Evolutionary conservation across 2,113 vertebrate species (phyloP).

Genomic region (Neodontobutis hainanensis): DNA sequence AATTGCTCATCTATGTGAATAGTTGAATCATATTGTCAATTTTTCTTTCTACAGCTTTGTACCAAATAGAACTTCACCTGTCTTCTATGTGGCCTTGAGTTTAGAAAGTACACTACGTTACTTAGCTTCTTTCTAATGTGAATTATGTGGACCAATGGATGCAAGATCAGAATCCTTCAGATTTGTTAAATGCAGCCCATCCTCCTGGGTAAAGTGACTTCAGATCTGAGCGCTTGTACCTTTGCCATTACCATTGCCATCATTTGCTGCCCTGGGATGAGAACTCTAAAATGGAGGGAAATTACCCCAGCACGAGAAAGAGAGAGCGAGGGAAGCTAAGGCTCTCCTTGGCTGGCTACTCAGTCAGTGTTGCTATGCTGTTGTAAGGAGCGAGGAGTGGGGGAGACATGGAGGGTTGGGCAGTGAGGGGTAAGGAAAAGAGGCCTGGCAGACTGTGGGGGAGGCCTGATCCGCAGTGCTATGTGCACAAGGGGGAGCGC

Average conservation of each 20-base stretch:
- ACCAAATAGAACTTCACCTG: too few relatives aligned
- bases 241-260: constrained; percentile 15
- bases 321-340: constrained; percentile 33
- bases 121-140: constrained; percentile 30
- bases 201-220: constrained; percentile 16
- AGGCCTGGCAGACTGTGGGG: constrained; percentile 69
- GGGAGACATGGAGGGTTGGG: constrained; percentile 30
- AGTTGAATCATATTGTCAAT: too few relatives aligned
- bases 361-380: constrained; percentile 74
- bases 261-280: constrained; percentile 37
- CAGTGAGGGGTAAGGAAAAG: constrained; percentile 26
- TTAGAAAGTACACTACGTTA: constrained; percentile 25
- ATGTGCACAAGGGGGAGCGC: constrained; percentile 68
- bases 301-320: constrained; percentile 57
- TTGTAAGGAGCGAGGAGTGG: constrained; percentile 54
- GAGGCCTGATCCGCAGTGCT: constrained; percentile 77
- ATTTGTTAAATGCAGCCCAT: constrained; percentile 2
- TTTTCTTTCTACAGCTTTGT: too few relatives aligned
- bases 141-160: constrained; percentile 8
- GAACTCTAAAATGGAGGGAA: constrained; percentile 75
- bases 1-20: too few relatives aligned
- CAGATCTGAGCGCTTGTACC: constrained; percentile 9
- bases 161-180: constrained; percentile 20
- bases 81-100: constrained; percentile 18
- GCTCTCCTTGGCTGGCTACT: constrained; percentile 59